A percentile compares a stretch with the other conserved stretches of the same genome.
Evolutionary conservation across 2,113 vertebrate species (phyloP).

Genomic region (Callithrix jacchus): DNA sequence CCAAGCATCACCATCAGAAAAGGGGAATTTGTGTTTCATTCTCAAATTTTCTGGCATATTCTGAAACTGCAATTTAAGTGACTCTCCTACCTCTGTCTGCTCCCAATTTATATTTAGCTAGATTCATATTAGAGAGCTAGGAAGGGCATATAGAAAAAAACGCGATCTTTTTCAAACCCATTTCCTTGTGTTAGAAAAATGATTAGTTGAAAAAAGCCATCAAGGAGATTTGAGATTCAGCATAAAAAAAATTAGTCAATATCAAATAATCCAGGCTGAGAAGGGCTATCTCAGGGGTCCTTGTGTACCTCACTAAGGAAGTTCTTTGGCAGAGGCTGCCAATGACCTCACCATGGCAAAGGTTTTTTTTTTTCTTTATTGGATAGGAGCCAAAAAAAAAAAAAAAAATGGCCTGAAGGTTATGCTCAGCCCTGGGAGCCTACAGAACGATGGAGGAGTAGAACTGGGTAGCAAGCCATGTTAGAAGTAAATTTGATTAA

Average conservation of each 20-base stretch:
- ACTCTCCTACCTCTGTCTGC: not conserved
- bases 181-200: constrained; percentile 20
- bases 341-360: not conserved
- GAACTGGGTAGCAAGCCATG: not conserved
- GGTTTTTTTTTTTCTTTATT: not conserved
- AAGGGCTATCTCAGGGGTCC: not conserved
- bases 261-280: not conserved
- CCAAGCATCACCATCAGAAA: not conserved
- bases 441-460: not conserved
- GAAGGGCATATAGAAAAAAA: not conserved
- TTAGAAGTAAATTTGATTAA: not conserved
- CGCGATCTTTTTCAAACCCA: not conserved
- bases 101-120: not conserved
- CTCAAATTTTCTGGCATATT: not conserved
- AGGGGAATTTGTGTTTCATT: not conserved
- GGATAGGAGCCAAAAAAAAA: not conserved
- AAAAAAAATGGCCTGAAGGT: not conserved
- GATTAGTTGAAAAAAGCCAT: not conserved
- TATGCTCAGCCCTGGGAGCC: not conserved
- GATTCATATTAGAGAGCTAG: not conserved
- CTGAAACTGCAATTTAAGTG: not conserved
- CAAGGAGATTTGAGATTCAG: not conserved
- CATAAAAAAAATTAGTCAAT: not conserved
- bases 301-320: not conserved
- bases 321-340: not conserved